These are phyloP conservation scores for Octonoba sinensis DNA, from an alignment of 2,888 invertebrate species.

Conservation along the genomic window DNA sequence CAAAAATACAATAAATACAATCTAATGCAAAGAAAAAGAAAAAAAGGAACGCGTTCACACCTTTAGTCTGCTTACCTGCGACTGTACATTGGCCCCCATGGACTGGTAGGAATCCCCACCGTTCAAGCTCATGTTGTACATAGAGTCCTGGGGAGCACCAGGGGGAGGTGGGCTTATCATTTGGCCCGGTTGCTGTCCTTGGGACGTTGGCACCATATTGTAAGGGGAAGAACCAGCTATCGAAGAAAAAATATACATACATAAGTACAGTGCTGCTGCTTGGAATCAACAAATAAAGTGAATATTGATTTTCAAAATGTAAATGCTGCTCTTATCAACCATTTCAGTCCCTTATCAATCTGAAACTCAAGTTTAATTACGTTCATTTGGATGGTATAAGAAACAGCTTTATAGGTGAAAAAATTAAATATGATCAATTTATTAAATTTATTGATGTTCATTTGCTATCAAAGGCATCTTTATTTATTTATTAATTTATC, in stretches of 20 bases:
- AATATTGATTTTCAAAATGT: too few species aligned
- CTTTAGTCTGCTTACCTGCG: conserved; percentile 69
- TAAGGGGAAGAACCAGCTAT: conserved; percentile 83
- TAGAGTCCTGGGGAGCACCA: conserved; percentile 82
- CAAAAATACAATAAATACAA: neutral
- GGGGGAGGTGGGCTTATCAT: conserved; percentile 89
- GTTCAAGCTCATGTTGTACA: conserved; percentile 92
- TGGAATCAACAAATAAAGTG: too few species aligned
- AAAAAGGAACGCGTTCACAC: neutral
- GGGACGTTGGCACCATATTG: conserved; percentile 84
- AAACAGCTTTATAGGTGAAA: too few species aligned
- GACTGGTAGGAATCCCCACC: conserved; percentile 84
- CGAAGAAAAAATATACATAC: neutral
- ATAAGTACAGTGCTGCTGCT: neutral
- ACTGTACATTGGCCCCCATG: conserved; percentile 72
- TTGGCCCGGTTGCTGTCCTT: conserved; percentile 87
- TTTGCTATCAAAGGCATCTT: too few species aligned
- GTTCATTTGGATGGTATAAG: too few species aligned
- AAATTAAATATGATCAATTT: too few species aligned
- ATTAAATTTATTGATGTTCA: too few species aligned
- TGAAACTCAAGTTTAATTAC: too few species aligned
- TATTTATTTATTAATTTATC: too few species aligned
- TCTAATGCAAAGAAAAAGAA: neutral
- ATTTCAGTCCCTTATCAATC: too few species aligned
- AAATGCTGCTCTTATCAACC: too few species aligned